A percentile compares a stretch with the other conserved stretches of the same genome.
These are phyloP conservation scores for Priocnemis perturbator DNA, from an alignment of 2,888 invertebrate species.

Conservation along the genomic window DNA sequence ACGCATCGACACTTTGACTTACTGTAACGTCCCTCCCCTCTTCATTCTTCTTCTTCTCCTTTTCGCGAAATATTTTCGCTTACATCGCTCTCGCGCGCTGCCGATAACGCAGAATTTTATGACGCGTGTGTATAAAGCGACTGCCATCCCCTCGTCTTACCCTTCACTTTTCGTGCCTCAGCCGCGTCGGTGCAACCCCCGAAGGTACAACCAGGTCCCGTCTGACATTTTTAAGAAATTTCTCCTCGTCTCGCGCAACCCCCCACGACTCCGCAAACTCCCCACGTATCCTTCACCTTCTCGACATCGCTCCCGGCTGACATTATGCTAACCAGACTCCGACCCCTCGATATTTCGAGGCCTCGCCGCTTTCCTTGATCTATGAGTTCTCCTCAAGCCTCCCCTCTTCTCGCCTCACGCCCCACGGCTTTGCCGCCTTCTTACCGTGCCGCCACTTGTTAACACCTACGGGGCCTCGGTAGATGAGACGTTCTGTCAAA, in stretches of 20 bases:
- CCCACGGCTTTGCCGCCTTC: constrained; percentile 10
- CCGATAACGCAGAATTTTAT: constrained; percentile 57
- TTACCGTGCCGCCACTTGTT: constrained; percentile 61
- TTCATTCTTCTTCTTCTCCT: no score
- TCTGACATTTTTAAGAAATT: constrained; percentile 71
- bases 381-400: constrained; percentile 10
- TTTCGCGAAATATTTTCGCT: constrained; percentile 45
- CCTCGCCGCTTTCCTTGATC: constrained; percentile 59
- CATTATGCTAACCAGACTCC: constrained; percentile 71
- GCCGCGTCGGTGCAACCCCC: constrained; percentile 2
- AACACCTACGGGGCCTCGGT: constrained; percentile 56
- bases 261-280: background rate
- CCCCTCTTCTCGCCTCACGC: background rate
- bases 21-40: no score
- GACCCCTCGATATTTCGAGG: constrained; percentile 64
- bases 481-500: no score
- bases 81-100: constrained; percentile 19
- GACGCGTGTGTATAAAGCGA: constrained; percentile 42
- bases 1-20: no score
- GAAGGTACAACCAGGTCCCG: constrained; percentile 23
- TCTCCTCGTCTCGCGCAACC: constrained; percentile 53
- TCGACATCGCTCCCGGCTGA: constrained; percentile 56
- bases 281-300: constrained; percentile 34
- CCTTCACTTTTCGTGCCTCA: constrained; percentile 8
- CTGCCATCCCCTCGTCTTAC: constrained; percentile 3